phyloP scores from a whole-genome alignment of 2,797 vertebrate genomes.

The Centroberyx gerrardi region DNA sequence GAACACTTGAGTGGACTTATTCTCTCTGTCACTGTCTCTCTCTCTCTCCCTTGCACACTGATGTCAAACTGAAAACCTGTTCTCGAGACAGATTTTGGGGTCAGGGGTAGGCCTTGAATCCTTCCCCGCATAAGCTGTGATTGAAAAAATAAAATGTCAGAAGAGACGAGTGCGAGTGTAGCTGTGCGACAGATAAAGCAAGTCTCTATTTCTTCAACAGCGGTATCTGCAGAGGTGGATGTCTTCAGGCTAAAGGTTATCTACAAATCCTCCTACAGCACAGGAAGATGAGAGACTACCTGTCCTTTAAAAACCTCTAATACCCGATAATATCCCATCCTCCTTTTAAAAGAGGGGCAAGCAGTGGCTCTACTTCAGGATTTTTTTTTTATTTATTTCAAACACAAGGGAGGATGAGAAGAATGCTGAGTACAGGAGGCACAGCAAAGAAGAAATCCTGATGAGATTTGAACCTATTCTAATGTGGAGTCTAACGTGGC shows the following conservation, averaged over 20 bases:
- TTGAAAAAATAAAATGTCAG: conserved; percentile 53
- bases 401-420: conserved; percentile 7
- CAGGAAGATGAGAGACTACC: conserved; percentile 39
- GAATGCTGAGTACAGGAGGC: neutral
- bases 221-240: conserved; percentile 44
- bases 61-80: conserved; percentile 45
- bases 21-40: conserved; percentile 6
- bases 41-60: conserved; percentile 2
- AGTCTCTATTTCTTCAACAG: conserved; percentile 38
- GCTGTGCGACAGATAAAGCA: conserved; percentile 50
- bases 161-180: conserved; percentile 24
- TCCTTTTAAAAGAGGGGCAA: neutral
- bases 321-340: conserved; percentile 49
- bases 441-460: neutral
- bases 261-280: conserved; percentile 53
- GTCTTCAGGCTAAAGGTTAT: conserved; percentile 71
- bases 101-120: conserved; percentile 64
- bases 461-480: neutral
- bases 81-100: conserved; percentile 17
- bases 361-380: neutral
- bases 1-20: conserved; percentile 26
- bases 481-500: neutral
- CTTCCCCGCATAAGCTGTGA: conserved; percentile 47
- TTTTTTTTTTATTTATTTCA: neutral
- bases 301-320: conserved; percentile 59